Evolutionary conservation across 2,797 vertebrate species (phyloP).

Genomic region (Euphonia xanthogaster): DNA sequence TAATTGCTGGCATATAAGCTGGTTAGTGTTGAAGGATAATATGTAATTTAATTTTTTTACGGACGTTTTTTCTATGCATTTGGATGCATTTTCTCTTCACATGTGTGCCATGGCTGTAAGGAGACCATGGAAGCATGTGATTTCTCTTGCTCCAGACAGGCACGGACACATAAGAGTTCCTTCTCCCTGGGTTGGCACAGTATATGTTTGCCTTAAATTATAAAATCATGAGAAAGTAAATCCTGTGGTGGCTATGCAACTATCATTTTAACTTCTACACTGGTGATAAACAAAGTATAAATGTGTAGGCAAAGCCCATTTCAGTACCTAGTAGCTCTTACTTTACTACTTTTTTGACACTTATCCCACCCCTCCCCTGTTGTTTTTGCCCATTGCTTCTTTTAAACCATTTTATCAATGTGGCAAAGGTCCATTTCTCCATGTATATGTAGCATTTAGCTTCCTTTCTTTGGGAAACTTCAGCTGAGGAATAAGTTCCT

Average conservation of each 20-base stretch:
- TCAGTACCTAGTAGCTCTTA: not conserved
- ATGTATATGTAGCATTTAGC: not conserved
- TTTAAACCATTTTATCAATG: not conserved
- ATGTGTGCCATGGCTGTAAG: accelerated
- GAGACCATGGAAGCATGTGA: not conserved
- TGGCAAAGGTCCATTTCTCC: not conserved
- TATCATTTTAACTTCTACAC: not conserved
- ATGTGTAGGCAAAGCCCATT: not conserved
- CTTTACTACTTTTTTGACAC: not conserved
- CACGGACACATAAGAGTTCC: not conserved
- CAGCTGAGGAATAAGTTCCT: not conserved
- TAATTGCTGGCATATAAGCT: not conserved
- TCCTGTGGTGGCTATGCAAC: not conserved
- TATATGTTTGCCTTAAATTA: not conserved
- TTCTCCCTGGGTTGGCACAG: not conserved
- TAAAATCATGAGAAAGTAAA: not conserved
- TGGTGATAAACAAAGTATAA: not conserved
- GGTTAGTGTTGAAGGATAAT: not conserved
- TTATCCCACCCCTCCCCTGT: not conserved
- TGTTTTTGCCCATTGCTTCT: not conserved
- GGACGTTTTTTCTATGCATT: not conserved
- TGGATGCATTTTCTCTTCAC: not conserved
- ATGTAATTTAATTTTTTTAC: not conserved
- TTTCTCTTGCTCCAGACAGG: not conserved
- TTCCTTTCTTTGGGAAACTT: not conserved